Evolutionary conservation across 2,797 vertebrate genomes (phyloP).

Genomic region (Spinus olivaceus): DNA sequence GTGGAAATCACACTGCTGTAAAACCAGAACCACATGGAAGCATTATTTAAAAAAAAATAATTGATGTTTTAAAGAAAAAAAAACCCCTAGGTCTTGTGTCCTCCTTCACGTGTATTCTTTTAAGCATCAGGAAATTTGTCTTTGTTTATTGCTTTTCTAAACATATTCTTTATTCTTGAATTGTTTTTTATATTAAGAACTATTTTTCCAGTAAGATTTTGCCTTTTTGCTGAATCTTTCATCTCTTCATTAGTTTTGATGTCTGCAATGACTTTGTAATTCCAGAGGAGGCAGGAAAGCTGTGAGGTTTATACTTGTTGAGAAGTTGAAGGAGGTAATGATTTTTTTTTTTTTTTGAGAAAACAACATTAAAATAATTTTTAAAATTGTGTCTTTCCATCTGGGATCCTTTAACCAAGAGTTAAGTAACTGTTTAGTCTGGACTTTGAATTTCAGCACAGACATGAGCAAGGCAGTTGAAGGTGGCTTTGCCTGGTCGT

Average conservation of each 20-base stretch:
- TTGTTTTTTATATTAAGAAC: conserved; percentile 12
- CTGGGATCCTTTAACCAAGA: background rate
- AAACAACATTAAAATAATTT: background rate
- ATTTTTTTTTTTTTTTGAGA: background rate
- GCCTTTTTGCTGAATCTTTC: background rate
- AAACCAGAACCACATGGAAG: background rate
- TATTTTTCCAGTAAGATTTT: conserved; percentile 9
- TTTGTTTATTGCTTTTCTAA: background rate
- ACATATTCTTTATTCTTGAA: background rate
- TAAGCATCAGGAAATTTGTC: background rate
- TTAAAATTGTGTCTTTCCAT: background rate
- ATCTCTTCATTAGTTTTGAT: conserved; percentile 6
- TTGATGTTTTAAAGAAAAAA: background rate
- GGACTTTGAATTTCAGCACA: background rate
- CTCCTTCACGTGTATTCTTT: background rate
- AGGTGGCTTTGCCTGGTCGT: background rate
- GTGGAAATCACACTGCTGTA: background rate
- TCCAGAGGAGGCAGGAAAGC: conserved; percentile 18
- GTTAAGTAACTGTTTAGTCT: background rate
- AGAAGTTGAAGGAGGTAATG: conserved; percentile 18
- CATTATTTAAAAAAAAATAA: background rate
- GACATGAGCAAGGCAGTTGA: background rate
- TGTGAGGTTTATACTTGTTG: background rate
- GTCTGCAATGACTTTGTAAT: background rate
- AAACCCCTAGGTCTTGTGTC: background rate